A percentile compares a stretch with the other conserved stretches of the same genome.
Evolutionary conservation across 1,140 invertebrate species (phyloP).

Genomic region (Hycleus cichorii): DNA sequence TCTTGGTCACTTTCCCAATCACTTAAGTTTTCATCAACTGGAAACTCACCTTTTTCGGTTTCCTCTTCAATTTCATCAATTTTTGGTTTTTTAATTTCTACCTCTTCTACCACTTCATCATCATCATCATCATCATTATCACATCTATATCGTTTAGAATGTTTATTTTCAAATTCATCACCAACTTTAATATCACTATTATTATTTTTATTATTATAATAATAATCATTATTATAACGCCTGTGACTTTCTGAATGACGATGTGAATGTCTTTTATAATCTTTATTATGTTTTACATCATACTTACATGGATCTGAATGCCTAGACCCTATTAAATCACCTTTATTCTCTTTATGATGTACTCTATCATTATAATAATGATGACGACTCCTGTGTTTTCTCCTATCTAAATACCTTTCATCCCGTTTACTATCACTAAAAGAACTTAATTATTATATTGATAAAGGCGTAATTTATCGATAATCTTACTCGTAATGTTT

Average conservation of each 20-base stretch:
- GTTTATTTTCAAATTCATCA: conserved; percentile 29
- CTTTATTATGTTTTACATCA: conserved; percentile 41
- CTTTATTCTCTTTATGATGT: conserved; percentile 32
- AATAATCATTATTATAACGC: conserved; percentile 48
- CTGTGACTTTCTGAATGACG: conserved; percentile 51
- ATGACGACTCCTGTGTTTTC: conserved; percentile 26
- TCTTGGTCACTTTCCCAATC: conserved; percentile 34
- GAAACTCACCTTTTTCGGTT: conserved; percentile 65
- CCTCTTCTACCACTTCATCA: conserved; percentile 47
- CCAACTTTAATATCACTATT: conserved; percentile 45
- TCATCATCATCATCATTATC: conserved; percentile 43
- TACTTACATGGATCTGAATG: conserved; percentile 41
- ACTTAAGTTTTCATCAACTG: conserved; percentile 46
- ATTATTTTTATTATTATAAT: conserved; percentile 48
- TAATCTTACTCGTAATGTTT: conserved; percentile 46
- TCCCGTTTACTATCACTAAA: conserved; percentile 40
- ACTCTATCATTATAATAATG: conserved; percentile 39
- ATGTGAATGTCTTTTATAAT: conserved; percentile 34
- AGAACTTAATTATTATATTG: too few relatives aligned
- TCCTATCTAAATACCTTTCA: conserved; percentile 15
- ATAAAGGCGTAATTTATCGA: conserved; percentile 35
- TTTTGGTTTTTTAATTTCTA: conserved; percentile 54
- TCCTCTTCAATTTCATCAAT: conserved; percentile 64
- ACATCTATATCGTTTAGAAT: conserved; percentile 35
- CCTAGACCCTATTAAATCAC: conserved; percentile 12